A percentile compares a stretch with the other conserved stretches of the same genome.
These are phyloP conservation scores for Platerodrilus igneus DNA, from an alignment of 2,888 invertebrate species.

Conservation along the genomic window DNA sequence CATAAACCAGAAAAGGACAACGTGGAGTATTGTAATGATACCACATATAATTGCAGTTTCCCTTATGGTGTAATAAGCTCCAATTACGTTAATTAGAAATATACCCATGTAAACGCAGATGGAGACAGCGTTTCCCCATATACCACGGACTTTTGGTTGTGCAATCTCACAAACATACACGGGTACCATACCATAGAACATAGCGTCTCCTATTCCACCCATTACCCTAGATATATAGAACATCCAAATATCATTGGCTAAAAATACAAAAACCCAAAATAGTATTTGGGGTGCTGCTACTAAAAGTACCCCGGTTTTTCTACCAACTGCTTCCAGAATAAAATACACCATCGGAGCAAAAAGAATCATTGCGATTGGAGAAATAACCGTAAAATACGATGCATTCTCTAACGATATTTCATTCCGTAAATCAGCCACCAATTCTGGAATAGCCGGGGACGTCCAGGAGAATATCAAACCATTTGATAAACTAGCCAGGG, in stretches of 20 bases:
- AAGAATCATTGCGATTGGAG: slow-evolving; percentile 33
- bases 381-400: slow-evolving; percentile 38
- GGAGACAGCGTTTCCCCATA: slow-evolving; percentile 34
- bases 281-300: slow-evolving; percentile 32
- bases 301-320: slow-evolving; percentile 32
- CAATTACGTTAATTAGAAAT: slow-evolving; percentile 49
- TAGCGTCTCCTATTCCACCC: slow-evolving; percentile 34
- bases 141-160: slow-evolving; percentile 35
- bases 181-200: slow-evolving; percentile 33
- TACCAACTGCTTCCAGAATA: slow-evolving; percentile 34
- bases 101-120: slow-evolving; percentile 33
- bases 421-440: slow-evolving; percentile 33
- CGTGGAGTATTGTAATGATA: slow-evolving; percentile 54
- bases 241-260: slow-evolving; percentile 30
- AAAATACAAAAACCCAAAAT: slow-evolving; percentile 31
- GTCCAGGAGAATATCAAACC: too few species aligned
- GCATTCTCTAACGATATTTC: slow-evolving; percentile 36
- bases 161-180: slow-evolving; percentile 38
- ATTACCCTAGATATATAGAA: slow-evolving; percentile 36
- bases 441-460: slow-evolving; percentile 38
- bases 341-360: slow-evolving; percentile 31
- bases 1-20: slow-evolving; percentile 54
- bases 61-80: slow-evolving; percentile 52
- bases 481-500: slow-evolving; percentile 32
- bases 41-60: slow-evolving; percentile 54